Evolutionary conservation across 1,140 invertebrate genomes (phyloP), one percentile per base, ranked within the genome.

Genomic region (Drosophila santomea): DNA sequence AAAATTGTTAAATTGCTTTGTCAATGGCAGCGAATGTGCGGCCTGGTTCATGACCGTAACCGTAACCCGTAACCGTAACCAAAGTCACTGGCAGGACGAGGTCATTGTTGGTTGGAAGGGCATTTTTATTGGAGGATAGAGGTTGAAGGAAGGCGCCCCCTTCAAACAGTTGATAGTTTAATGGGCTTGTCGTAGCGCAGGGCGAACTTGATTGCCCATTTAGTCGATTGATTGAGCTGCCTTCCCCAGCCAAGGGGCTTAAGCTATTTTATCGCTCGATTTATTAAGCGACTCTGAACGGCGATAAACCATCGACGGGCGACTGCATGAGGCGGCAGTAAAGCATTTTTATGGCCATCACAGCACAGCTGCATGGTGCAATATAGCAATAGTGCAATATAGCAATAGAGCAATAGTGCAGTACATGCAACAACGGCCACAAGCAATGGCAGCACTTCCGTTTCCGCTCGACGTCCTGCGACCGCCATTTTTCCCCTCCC

Each of bases 1-100:
- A 76, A 76, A 75, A 69, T 68, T 62, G 52, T 69, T 77, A 61
- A 77, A 77, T 77, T 77, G 74, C 63, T 77, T 61, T 77, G 74
- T 56, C 74, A 77, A 77, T 77, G 74, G 58, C 74, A 61, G 63
- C 66, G 71, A 74, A 59, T 50, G 23, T 51, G 25, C 61, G 57
- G 45, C 41, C 28, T 8, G 28, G 8, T 32, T 32, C 32, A 32
- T 32, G 32, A 32, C 32, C 32, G 32, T 32, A 32, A 10, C 61
- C 71, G 61, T 74, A 67, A 61, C 69, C 69, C n/a, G 67, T 73
- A 73, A 73, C 69, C 69, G 69, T 38, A 51, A 39, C 14, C 68
- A 51, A 63, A 73, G 51, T 51, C 56, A 62, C 17, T 28, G 5
- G 35, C 45, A 47, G 52, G 36, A 43, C 66, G 73, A 76, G 73